phyloP scores from a whole-genome alignment of 1,140 invertebrate genomes.

The Maconellicoccus hirsutus region DNA sequence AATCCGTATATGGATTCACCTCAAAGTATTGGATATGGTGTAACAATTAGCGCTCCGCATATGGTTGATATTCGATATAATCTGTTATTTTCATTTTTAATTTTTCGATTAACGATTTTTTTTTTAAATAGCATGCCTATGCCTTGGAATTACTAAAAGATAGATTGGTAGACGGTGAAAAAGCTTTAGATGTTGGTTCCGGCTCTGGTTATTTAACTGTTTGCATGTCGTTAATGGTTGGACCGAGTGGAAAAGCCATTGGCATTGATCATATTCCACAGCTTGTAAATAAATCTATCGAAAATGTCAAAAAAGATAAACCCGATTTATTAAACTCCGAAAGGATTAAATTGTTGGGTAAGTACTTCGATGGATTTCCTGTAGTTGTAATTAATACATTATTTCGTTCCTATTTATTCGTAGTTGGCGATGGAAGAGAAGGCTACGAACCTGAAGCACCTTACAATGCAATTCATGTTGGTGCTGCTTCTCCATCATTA shows the following conservation, averaged over 20 bases:
- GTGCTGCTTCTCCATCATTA: conserved; percentile 69
- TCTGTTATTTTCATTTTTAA: conserved; percentile 5
- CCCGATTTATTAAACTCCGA: conserved; percentile 50
- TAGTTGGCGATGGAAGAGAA: conserved; percentile 71
- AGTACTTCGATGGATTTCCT: too few relatives aligned
- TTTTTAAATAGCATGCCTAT: conserved; percentile 61
- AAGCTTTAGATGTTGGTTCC: conserved; percentile 86
- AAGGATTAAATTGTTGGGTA: conserved; percentile 57
- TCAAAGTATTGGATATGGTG: conserved; percentile 75
- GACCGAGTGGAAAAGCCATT: conserved; percentile 58
- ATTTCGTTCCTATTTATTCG: conserved; percentile 31
- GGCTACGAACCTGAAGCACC: conserved; percentile 61
- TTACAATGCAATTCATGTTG: conserved; percentile 89
- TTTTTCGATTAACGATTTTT: background rate
- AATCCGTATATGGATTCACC: conserved; percentile 84
- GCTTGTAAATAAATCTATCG: conserved; percentile 58
- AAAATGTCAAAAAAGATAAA: conserved; percentile 68
- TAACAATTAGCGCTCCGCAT: conserved; percentile 95
- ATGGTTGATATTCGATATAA: conserved; percentile 57
- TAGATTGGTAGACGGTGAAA: conserved; percentile 64
- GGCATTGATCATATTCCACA: conserved; percentile 93
- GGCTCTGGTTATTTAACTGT: conserved; percentile 93
- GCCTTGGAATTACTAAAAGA: conserved; percentile 79
- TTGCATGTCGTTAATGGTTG: conserved; percentile 82
- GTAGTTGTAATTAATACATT: background rate